Base-by-base conservation (phyloP, 92 coral and sea anemone species). In the Phymanthus crucifer region DNA sequence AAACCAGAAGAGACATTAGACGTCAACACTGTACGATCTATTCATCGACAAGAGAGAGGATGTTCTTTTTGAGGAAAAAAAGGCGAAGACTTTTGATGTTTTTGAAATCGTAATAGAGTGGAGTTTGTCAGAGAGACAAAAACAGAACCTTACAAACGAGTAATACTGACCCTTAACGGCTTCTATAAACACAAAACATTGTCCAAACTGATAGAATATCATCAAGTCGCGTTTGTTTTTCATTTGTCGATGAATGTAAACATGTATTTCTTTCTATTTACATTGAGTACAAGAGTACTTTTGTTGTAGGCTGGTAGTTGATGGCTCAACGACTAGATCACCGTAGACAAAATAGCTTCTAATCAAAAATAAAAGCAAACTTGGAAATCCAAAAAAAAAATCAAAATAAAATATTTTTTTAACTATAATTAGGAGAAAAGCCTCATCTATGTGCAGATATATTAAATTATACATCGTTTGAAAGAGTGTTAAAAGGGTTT, bases 291-390 rank as follows among this genome's bases (percentile, higher is more conserved):
- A 61, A 27, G 68, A 27, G 36, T 61, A 61, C 12, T 61, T 24
- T 58, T 61, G n/a, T n/a, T 24, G 3, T 21, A 6, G 23, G 12
- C 48, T 43, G 26, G 23, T 6, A 27, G 34, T 61, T 61, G 68
- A 61, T 29, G 35, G 68, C 14, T 27, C 13, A 34, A 61, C 14
- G 27, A 57, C 32, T 29, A 26, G 3, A 29, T 24, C 64, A 8
- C 27, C 19, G 9, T 16, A 61, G 68, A 61, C 68, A 18, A 61
- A 61, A 61, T 34, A 61, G 48, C 48, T 2, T 24, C 2, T 61
- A 33, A 61, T 61, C 29, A 61, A 61, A 61, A 29, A 3, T 34
- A n/a, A 61, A 61, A 61, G 68, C 68, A 61, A 61, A 61, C 34
- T 26, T 3, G 18, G 1, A 3, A 61, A 5, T 6, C 36, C 26